Evolutionary conservation across 2,113 vertebrate species (phyloP), one percentile per base, ranked within the genome.

Genomic region (Desmodus rotundus): DNA sequence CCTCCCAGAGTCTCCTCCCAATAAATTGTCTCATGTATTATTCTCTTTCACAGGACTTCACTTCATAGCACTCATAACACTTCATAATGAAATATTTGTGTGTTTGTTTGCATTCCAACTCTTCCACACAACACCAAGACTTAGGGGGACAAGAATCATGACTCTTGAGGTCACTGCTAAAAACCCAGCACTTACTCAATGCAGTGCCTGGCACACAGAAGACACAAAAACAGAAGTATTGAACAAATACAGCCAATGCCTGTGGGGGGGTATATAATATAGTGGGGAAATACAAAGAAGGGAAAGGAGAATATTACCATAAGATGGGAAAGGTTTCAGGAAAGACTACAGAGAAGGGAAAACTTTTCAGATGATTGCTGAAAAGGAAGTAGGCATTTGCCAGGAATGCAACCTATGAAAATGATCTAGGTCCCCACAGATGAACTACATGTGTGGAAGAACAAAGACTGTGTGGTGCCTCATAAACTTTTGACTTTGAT

Each of bases 281-380:
- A 83, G 33, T 16, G 4, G 9, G 50, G 61, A 92, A 94, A 92
- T 15, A 93, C 52, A 72, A 77, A 86, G 45, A 95, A 94, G 12
- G 31, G 22, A 83, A 95, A 82, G 38, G n/a, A 7, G 22, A 74
- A 88, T 91, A 91, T 85, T 80, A 93, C 33, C 65, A 93, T 63
- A 87, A 12, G 47, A 80, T 56, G 28, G 24, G 43, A 14, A 38
- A 72, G 63, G 13, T 81, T 84, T 81, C 16, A 63, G 73, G 74
- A 77, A 93, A 77, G 19, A 65, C 38, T 81, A 20, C 15, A 56
- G 15, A 78, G 20, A 96, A 56, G 33, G 91, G 81, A 54, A 5
- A 15, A 81, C 74, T 24, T 58, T 78, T 22, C 36, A 89, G 50
- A n/a, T 96, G 61, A 90, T 54, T 19, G 41, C 19, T 72, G 10